Evolutionary conservation across 2,113 vertebrate genomes (phyloP).

Genomic region (Cephalopholis sonnerati): DNA sequence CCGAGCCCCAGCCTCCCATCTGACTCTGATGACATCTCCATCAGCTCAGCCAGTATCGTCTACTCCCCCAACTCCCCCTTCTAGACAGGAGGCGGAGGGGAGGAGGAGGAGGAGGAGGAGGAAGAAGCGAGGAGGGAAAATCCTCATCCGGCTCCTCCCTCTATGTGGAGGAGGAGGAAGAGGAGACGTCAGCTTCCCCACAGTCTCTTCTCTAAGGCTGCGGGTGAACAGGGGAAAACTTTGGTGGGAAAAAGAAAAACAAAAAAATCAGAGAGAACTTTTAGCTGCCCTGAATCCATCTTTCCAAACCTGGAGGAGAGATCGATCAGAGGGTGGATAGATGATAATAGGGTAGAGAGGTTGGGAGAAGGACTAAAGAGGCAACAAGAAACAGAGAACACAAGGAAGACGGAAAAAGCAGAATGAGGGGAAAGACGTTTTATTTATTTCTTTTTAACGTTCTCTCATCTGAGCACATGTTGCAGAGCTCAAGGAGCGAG

Average conservation of each 20-base stretch:
- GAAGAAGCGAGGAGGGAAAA: slow-evolving; percentile 13
- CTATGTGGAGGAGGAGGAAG: slow-evolving; percentile 52
- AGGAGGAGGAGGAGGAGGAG: slow-evolving; percentile 32
- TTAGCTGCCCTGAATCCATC: slow-evolving; percentile 49
- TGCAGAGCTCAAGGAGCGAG: slow-evolving; percentile 74
- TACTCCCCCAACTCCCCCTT: slow-evolving; percentile 76
- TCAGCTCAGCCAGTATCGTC: slow-evolving; percentile 74
- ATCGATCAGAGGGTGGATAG: slow-evolving; percentile 34
- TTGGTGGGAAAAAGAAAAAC: slow-evolving; percentile 3
- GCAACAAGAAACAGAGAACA: slow-evolving; percentile 24
- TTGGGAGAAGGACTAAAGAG: slow-evolving; percentile 41
- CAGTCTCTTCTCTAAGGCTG: slow-evolving; percentile 21
- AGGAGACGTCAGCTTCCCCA: slow-evolving; percentile 26
- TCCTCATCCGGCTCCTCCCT: slow-evolving; percentile 65
- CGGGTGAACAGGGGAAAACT: slow-evolving; percentile 35
- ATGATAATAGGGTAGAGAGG: slow-evolving; percentile 12
- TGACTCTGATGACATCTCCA: slow-evolving; percentile 81
- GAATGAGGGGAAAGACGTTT: slow-evolving; percentile 51
- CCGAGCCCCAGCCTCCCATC: slow-evolving; percentile 54
- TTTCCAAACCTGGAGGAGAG: slow-evolving; percentile 54
- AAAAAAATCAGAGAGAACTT: slow-evolving; percentile 18
- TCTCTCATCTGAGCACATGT: slow-evolving; percentile 75
- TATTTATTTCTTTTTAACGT: slow-evolving; percentile 51
- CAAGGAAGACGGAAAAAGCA: slow-evolving; percentile 8
- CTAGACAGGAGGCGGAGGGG: slow-evolving; percentile 62